Evolutionary conservation across 2,113 vertebrate genomes (phyloP).

Genomic region (Thermophis baileyi): DNA sequence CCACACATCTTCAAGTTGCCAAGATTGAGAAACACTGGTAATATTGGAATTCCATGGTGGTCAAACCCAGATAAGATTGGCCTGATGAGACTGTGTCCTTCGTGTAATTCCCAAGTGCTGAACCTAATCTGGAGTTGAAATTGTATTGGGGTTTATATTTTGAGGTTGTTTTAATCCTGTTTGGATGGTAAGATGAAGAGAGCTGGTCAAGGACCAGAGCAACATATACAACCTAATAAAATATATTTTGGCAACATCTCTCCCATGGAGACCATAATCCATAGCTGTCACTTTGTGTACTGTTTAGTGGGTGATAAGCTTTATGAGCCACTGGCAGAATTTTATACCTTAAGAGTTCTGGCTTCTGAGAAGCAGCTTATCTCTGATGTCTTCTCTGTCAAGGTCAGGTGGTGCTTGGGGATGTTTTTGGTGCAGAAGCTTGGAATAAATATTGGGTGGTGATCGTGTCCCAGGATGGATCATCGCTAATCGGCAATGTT

Average conservation of each 20-base stretch:
- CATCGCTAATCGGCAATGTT: background rate
- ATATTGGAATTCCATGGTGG: background rate
- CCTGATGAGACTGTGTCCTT: background rate
- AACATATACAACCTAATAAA: background rate
- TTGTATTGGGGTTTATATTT: background rate
- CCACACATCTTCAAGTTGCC: background rate
- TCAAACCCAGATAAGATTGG: background rate
- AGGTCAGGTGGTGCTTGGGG: background rate
- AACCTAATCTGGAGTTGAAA: background rate
- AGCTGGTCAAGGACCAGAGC: background rate
- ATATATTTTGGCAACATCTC: background rate
- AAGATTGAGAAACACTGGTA: background rate
- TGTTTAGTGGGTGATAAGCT: background rate
- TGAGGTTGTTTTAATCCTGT: background rate
- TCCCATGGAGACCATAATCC: background rate
- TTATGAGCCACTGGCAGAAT: background rate
- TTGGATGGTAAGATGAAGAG: background rate
- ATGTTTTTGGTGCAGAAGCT: background rate
- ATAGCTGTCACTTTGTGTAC: no score
- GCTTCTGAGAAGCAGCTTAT: background rate
- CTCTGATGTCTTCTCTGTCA: background rate
- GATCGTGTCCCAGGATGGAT: background rate
- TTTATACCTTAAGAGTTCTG: background rate
- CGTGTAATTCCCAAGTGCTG: background rate
- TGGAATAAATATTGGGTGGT: background rate